Evolutionary conservation across 2,113 vertebrate species (phyloP).

Genomic region (Eulacestoma nigropectus): DNA sequence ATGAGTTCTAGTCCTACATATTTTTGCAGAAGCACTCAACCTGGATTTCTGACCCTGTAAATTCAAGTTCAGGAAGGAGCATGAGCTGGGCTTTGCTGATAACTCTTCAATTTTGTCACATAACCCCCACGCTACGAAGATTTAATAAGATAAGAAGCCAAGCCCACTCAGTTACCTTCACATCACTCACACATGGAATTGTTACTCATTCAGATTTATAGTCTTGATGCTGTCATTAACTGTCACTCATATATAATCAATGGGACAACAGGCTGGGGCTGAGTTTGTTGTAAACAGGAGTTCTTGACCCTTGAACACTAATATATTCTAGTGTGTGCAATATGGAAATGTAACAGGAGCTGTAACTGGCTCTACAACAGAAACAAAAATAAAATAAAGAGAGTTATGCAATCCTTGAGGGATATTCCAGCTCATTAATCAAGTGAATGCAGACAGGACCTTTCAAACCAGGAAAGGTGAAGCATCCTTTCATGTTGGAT

Average conservation of each 20-base stretch:
- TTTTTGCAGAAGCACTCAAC: not conserved
- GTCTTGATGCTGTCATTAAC: not conserved
- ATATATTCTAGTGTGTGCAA: not conserved
- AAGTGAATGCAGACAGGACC: not conserved
- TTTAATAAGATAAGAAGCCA: too few species aligned
- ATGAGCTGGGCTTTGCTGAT: fast-evolving
- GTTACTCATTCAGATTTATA: not conserved
- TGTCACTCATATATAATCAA: not conserved
- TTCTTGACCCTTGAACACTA: not conserved
- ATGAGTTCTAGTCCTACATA: not conserved
- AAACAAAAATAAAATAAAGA: conserved; percentile 38
- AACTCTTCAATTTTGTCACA: not conserved
- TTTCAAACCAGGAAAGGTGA: not conserved
- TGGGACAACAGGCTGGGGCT: not conserved
- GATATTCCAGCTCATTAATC: conserved; percentile 40
- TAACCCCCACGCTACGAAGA: not conserved
- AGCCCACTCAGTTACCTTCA: not conserved
- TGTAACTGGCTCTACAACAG: not conserved
- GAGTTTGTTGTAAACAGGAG: not conserved
- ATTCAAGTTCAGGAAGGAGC: not conserved
- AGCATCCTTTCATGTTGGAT: not conserved
- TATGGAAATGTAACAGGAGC: conserved; percentile 25
- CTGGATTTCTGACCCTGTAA: not conserved
- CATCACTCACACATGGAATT: not conserved
- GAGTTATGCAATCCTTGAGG: conserved; percentile 42